These are phyloP conservation scores for Littorina saxatilis DNA, from an alignment of 1,140 invertebrate species.

Conservation along the genomic window DNA sequence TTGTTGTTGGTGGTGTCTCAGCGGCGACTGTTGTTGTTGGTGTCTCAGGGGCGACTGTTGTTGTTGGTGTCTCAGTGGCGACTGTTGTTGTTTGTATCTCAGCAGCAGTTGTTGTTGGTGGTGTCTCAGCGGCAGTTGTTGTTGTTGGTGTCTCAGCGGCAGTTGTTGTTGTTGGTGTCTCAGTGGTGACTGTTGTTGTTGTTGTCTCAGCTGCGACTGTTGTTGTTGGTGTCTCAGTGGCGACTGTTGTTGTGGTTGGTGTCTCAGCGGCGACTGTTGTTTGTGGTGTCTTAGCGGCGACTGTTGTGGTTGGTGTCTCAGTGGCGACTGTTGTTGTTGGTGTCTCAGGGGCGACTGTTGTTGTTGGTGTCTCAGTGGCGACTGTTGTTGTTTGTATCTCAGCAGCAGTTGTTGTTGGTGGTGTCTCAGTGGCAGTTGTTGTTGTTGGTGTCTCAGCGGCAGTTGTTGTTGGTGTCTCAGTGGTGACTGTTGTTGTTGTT, in stretches of 20 bases:
- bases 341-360: not conserved
- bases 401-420: not conserved
- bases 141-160: not conserved
- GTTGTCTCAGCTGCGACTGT: not conserved
- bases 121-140: conserved; percentile 3
- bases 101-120: conserved; percentile 5
- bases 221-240: conserved; percentile 9
- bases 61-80: too few relatives aligned
- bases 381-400: not conserved
- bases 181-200: conserved; percentile 18
- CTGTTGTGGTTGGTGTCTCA: not conserved
- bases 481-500: not conserved
- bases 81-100: conserved; percentile 17
- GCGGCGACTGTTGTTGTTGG: conserved; percentile 15
- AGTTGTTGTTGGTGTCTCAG: not conserved
- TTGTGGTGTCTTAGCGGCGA: too few relatives aligned
- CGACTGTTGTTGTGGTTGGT: conserved; percentile 1
- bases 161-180: conserved; percentile 4
- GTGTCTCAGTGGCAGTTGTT: not conserved
- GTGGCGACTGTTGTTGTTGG: not conserved
- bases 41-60: not conserved
- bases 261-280: not conserved
- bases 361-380: not conserved
- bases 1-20: conserved; percentile 3
- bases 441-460: not conserved